Base-by-base conservation (phyloP, 2,888 invertebrate species). In the Leptura quadrifasciata region DNA sequence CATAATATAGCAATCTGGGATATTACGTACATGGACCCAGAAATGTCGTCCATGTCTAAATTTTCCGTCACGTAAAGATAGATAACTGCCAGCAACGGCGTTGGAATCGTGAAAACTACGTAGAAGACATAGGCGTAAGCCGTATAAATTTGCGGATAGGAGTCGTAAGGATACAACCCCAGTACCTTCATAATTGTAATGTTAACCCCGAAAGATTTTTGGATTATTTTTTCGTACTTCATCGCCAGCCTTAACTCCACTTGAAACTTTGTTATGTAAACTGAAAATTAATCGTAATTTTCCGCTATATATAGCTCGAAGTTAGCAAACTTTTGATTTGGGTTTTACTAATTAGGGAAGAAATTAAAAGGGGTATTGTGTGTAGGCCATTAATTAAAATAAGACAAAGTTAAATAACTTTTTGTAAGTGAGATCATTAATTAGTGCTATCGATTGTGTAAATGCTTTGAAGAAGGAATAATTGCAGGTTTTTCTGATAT, bases 161-260 rank as follows among this genome's bases (percentile, higher is more conserved):
- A n/a, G 20, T 39, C 47, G 15, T 54, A 67, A 12, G 72, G 72
- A 24, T 63, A 72, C 27, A 72, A 27, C n/a, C 72, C 72, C 21
- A 52, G 3, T 2, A 72, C 3, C 18, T 72, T 72, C 52, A 72
- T 35, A 52, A 63, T 15, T 17, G 10, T 47, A 15, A 72, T 18
- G 54, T 72, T 61, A 18, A 12, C 12, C 17, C 52, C n/a, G 47
- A 72, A 63, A 0, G 72, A 27, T 54, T 27, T 27, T 54, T 67
- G 21, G 9, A 17, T 15, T 55, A 67, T 8, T 17, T 60, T 27
- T 47, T 47, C n/a, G 47, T 47, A 47, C n/a, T 15, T n/a, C 47
- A 47, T 47, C n/a, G 15, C 47, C n/a, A n/a, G 47, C n/a, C 15
- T 47, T n/a, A n/a, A 2, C 15, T 47, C 15, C 47, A 5, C 47